phyloP scores from a whole-genome alignment of 2,113 vertebrate species.

The Speoplatyrhinus poulsoni region DNA sequence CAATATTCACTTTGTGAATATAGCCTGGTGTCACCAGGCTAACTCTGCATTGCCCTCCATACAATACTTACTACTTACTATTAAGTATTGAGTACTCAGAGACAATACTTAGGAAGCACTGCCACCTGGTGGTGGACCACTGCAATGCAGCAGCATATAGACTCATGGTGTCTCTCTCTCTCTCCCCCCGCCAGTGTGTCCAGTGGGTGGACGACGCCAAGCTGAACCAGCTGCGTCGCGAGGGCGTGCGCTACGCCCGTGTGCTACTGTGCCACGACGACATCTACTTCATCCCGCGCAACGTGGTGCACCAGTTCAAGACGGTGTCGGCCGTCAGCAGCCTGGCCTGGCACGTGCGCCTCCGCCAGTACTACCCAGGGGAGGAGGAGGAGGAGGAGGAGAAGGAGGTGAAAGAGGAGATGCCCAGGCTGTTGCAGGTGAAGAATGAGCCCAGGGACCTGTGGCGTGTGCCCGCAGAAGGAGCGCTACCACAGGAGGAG shows the following conservation, averaged over 20 bases:
- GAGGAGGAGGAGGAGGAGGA: constrained; percentile 8
- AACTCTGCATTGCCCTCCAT: no score
- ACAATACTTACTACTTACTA: no score
- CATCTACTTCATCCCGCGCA: constrained; percentile 97
- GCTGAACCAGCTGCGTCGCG: constrained; percentile 95
- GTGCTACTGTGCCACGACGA: constrained; percentile 95
- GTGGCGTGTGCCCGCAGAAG: no score
- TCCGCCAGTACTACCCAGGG: constrained; percentile 83
- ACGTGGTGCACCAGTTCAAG: constrained; percentile 98
- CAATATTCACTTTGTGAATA: no score
- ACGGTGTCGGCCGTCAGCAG: constrained; percentile 96
- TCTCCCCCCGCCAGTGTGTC: constrained; percentile 81
- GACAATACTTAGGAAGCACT: constrained; percentile 29
- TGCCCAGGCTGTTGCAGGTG: constrained; percentile 38
- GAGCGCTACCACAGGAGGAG: constrained; percentile 37
- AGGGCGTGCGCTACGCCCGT: constrained; percentile 95
- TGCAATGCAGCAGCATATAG: constrained; percentile 3
- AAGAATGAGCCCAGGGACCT: constrained; percentile 9
- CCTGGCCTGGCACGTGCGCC: constrained; percentile 94
- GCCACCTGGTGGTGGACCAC: constrained; percentile 37
- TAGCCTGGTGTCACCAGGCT: no score
- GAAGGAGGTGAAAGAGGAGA: neutral
- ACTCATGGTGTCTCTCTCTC: neutral
- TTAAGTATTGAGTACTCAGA: no score
- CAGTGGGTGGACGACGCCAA: constrained; percentile 99